These are phyloP conservation scores for Benitochromis conjunctus DNA, from an alignment of 2,113 vertebrate genomes.

Conservation along the genomic window DNA sequence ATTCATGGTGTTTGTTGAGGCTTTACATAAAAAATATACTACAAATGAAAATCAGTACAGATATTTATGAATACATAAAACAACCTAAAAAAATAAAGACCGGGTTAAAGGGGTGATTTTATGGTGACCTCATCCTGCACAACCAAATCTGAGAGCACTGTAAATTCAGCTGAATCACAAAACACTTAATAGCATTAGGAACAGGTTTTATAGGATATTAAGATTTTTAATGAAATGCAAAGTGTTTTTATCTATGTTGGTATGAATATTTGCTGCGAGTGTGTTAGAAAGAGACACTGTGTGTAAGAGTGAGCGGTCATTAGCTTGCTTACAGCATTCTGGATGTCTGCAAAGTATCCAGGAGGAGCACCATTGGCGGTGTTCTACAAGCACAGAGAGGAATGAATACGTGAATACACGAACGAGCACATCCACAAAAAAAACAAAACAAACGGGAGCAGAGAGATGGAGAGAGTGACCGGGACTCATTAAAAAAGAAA, in stretches of 20 bases:
- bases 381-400: conserved; percentile 58
- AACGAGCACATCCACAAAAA: conserved; percentile 40
- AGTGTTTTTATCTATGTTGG: background rate
- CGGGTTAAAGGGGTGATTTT: background rate
- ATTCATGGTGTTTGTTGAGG: background rate
- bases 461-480: background rate
- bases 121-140: background rate
- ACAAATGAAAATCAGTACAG: background rate
- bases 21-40: background rate
- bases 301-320: background rate
- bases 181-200: background rate
- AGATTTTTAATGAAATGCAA: background rate
- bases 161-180: background rate
- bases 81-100: background rate
- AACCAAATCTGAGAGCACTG: background rate
- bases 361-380: conserved; percentile 62
- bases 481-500: background rate
- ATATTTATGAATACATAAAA: background rate
- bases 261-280: background rate
- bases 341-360: conserved; percentile 69
- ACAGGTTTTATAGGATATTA: background rate
- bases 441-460: conserved; percentile 4
- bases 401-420: conserved; percentile 1
- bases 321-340: conserved; percentile 61
- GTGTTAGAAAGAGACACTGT: background rate